These are phyloP conservation scores for Drosophila conformis DNA, from an alignment of 2,888 invertebrate genomes.

Conservation along the genomic window DNA sequence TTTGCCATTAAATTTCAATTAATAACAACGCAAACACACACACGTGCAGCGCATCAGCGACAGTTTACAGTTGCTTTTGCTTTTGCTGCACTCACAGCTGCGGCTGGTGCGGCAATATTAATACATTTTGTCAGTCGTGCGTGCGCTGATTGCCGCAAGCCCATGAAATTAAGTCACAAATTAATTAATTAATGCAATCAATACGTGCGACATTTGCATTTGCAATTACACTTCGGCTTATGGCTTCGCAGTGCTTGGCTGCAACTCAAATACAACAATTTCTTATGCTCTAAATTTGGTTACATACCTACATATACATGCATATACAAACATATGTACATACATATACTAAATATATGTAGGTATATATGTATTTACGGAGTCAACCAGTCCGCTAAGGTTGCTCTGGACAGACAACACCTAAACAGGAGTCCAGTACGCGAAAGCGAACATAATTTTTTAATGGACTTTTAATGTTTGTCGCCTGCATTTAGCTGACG, in stretches of 20 bases:
- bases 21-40: conserved; percentile 81
- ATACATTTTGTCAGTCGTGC: conserved; percentile 79
- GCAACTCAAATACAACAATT: conserved; percentile 47
- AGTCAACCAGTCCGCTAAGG: conserved; percentile 20
- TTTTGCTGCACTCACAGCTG: conserved; percentile 45
- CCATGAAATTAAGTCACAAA: conserved; percentile 81
- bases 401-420: conserved; percentile 39
- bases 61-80: conserved; percentile 20
- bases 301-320: not conserved
- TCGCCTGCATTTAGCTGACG: conserved; percentile 52
- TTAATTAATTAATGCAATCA: conserved; percentile 82
- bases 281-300: conserved; percentile 72
- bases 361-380: not conserved
- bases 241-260: conserved; percentile 51
- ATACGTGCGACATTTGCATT: conserved; percentile 81
- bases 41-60: conserved; percentile 62
- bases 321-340: not conserved
- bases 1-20: conserved; percentile 84
- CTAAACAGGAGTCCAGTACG: conserved; percentile 63
- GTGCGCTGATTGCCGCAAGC: conserved; percentile 81
- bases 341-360: not conserved
- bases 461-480: conserved; percentile 82
- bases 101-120: conserved; percentile 67
- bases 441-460: conserved; percentile 72
- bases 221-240: conserved; percentile 68